Evolutionary conservation across 64 coral and sea anemone species (phyloP).

Genomic region (Orbicella faveolata): DNA sequence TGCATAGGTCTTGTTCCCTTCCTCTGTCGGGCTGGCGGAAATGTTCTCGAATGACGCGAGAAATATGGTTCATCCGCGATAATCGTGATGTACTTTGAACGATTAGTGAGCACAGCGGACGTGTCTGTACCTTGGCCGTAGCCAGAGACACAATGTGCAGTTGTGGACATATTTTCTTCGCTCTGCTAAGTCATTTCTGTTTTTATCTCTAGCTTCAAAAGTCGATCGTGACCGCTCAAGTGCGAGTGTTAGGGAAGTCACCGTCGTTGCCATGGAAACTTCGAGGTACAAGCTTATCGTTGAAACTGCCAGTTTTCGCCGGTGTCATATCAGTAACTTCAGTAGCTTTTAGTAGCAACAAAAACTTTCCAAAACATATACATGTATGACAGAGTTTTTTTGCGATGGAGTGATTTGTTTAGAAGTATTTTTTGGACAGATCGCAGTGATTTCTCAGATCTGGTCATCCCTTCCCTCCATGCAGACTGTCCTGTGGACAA

Average conservation of each 20-base stretch:
- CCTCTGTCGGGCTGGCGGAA: conserved; percentile 36
- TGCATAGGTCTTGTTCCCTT: conserved; percentile 80
- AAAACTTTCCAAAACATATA: too few species aligned
- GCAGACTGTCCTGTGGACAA: too few species aligned
- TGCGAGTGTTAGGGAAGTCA: not conserved
- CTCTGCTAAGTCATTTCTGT: conserved; percentile 5
- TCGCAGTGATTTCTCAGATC: too few species aligned
- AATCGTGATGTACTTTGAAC: conserved; percentile 73
- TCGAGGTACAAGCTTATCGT: not conserved
- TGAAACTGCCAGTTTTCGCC: too few species aligned
- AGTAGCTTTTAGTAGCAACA: too few species aligned
- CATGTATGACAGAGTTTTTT: too few species aligned
- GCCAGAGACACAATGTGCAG: conserved; percentile 38
- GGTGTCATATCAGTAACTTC: too few species aligned
- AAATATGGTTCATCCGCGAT: conserved; percentile 78
- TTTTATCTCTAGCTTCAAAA: not conserved
- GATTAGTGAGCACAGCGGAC: conserved; percentile 72
- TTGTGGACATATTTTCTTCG: conserved; percentile 35
- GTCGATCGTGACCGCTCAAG: not conserved
- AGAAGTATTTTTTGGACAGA: too few species aligned
- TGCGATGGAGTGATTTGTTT: too few species aligned
- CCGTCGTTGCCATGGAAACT: conserved; percentile 35
- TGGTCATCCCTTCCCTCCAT: too few species aligned
- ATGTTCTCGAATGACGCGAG: conserved; percentile 72
- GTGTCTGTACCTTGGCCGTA: conserved; percentile 76